Percentiles rank a stretch among this genome's conserved stretches.
Conservation (phyloP, 1,140 invertebrate species). For the Sarcophaga peregrina region DNA sequence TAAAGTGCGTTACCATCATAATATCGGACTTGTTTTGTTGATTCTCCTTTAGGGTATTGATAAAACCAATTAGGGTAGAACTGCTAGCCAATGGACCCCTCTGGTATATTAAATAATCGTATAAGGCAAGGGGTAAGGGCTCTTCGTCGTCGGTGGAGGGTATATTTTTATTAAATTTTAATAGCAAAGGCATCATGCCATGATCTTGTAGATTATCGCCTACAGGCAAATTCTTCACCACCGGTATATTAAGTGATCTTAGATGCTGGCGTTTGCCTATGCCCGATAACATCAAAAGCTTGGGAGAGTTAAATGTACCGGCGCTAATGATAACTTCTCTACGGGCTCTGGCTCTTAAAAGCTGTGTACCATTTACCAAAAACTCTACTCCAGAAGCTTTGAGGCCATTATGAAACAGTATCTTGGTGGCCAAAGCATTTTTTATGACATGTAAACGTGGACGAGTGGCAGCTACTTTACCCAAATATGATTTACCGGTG, state of each 20-base stretch:
- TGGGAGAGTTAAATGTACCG: conserved; percentile 69
- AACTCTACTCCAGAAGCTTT: conserved; percentile 80
- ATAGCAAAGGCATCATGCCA: conserved; percentile 61
- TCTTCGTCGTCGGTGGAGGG: background rate
- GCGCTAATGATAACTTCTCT: conserved; percentile 69
- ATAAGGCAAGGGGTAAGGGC: conserved; percentile 22
- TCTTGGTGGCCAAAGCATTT: conserved; percentile 77
- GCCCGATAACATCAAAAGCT: conserved; percentile 72
- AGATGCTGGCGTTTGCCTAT: conserved; percentile 65
- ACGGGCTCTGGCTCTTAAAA: background rate
- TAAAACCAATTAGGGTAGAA: conserved; percentile 62
- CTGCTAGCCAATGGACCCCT: conserved; percentile 49
- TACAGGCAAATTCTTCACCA: conserved; percentile 73
- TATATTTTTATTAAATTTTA: conserved; percentile 45
- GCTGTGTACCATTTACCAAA: conserved; percentile 71
- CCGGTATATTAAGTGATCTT: conserved; percentile 64
- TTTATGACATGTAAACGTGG: conserved; percentile 79
- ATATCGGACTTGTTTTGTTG: conserved; percentile 52
- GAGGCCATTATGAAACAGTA: conserved; percentile 74
- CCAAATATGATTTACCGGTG: conserved; percentile 69
- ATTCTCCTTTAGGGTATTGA: conserved; percentile 54
- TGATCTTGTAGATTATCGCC: conserved; percentile 79
- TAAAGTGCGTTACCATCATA: conserved; percentile 55
- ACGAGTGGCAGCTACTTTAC: conserved; percentile 70
- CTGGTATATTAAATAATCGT: conserved; percentile 46